These are phyloP conservation scores for Hedya salicella DNA, from an alignment of 2,888 invertebrate genomes.

Conservation along the genomic window DNA sequence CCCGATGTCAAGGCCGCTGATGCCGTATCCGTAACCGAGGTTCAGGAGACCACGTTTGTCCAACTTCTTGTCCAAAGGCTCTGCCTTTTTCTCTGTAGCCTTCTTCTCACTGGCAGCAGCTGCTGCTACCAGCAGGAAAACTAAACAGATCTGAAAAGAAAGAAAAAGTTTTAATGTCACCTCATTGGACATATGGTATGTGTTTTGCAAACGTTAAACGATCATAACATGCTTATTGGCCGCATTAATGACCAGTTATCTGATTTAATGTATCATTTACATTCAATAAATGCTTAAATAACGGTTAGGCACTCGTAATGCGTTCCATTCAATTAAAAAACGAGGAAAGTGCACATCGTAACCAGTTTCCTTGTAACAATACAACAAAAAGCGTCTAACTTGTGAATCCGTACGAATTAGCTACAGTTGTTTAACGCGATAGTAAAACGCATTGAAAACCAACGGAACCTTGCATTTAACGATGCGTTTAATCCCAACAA, in stretches of 20 bases:
- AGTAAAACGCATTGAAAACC: slow-evolving; percentile 27
- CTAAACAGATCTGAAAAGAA: slow-evolving; percentile 87
- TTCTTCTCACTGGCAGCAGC: slow-evolving; percentile 89
- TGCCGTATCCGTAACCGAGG: slow-evolving; percentile 92
- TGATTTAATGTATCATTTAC: slow-evolving; percentile 36
- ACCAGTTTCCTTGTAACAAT: slow-evolving; percentile 43
- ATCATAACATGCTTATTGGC: neutral
- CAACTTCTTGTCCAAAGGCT: slow-evolving; percentile 89
- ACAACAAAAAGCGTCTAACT: slow-evolving; percentile 27
- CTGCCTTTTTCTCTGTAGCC: slow-evolving; percentile 82
- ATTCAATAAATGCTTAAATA: slow-evolving; percentile 41
- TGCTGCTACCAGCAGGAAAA: slow-evolving; percentile 91
- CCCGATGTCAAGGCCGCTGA: slow-evolving; percentile 90
- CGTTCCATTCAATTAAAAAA: slow-evolving; percentile 43
- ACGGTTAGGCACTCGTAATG: slow-evolving; percentile 41
- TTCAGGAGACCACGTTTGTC: slow-evolving; percentile 92
- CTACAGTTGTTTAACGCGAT: slow-evolving; percentile 31
- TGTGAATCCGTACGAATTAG: slow-evolving; percentile 39
- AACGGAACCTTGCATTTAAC: slow-evolving; percentile 30
- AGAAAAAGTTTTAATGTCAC: slow-evolving; percentile 6
- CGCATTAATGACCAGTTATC: slow-evolving; percentile 20
- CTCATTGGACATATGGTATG: neutral
- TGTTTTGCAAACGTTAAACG: slow-evolving; percentile 8
- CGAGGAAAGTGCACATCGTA: slow-evolving; percentile 45
- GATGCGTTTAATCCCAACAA: slow-evolving; percentile 21